Evolutionary conservation across 2,113 vertebrate species (phyloP), one percentile per base, ranked within the genome.

Genomic region (Odontophorus gujanensis): DNA sequence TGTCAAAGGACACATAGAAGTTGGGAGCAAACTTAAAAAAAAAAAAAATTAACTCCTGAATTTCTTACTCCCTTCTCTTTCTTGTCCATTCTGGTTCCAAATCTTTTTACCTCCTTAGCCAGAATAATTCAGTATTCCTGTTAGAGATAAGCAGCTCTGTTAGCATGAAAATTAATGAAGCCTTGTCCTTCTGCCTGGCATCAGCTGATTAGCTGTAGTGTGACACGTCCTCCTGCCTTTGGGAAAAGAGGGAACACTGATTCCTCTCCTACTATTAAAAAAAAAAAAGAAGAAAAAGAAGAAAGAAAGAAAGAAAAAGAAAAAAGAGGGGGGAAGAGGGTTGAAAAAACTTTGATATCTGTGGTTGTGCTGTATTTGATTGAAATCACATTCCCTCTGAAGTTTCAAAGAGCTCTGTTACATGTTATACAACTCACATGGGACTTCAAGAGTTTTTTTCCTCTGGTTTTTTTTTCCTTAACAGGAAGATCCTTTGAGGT

Each of bases 321-420:
- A 8, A 17, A 2, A 3, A 3, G 14, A 16, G 30, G 17, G 7
- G 30, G 30, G 18, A 9, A 17, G 30, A 11, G 28, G 8, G 9
- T 20, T 58, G 32, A n/a, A 11, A n/a, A 58, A 58, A 58, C 30
- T n/a, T 32, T 4, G 6, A 85, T 89, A 66, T 18, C 19, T 61
- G 53, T 55, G 30, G 53, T 94, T 80, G 55, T 71, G 50, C 48
- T 87, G 50, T n/a, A 71, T 82, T 89, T 87, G n/a, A n/a, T 40
- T 71, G 50, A 87, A 92, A 77, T 48, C 20, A 66, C 40, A 69
- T 32, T 9, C 11, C 66, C 36, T 21, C 40, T 72, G 69, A 47
- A 68, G 62, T 30, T 75, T 76, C 20, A 58, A 58, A 58, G 55
- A 58, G 55, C 18, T 20, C 30, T n/a, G 55, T 58, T 58, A 58